Percentiles rank a stretch among this genome's conserved stretches.
Evolutionary conservation across 2,888 invertebrate genomes (phyloP).

Genomic region (Pollenia griseotomentosa): DNA sequence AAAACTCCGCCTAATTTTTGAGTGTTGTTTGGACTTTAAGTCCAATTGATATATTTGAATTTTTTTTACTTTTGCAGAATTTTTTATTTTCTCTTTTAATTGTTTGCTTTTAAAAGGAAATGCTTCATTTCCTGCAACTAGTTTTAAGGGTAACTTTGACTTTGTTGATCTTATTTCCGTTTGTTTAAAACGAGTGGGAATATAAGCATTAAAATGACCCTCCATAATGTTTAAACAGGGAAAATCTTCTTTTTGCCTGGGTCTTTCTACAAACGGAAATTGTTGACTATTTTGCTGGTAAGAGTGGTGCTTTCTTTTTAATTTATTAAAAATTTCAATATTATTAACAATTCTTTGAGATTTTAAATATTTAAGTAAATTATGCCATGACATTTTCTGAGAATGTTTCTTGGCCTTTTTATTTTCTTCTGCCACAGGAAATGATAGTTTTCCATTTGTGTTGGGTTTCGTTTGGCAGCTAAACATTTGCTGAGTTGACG

Average conservation of each 20-base stretch:
- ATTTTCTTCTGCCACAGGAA: constrained; percentile 43
- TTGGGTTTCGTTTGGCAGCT: constrained; percentile 26
- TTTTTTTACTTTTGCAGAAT: neutral
- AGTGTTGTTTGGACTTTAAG: neutral
- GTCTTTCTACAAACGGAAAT: constrained; percentile 43
- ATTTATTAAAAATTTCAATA: constrained; percentile 44
- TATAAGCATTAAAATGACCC: neutral
- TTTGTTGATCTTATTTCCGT: neutral
- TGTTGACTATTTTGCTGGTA: neutral
- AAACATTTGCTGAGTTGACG: constrained; percentile 47
- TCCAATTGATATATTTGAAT: neutral
- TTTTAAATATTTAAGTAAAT: constrained; percentile 28
- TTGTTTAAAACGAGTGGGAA: neutral
- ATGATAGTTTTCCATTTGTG: constrained; percentile 41
- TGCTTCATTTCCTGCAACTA: neutral
- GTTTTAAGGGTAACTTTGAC: neutral
- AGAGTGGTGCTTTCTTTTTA: neutral
- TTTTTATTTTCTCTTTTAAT: neutral
- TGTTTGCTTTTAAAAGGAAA: neutral
- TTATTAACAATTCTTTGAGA: constrained; percentile 46
- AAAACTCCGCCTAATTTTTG: neutral
- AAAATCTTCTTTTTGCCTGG: constrained; percentile 9
- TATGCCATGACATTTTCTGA: constrained; percentile 8
- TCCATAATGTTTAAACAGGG: constrained; percentile 12
- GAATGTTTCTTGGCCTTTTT: constrained; percentile 1